A percentile compares a stretch with the other conserved stretches of the same genome.
These are phyloP conservation scores for Sphinx pinastri DNA, from an alignment of 2,888 invertebrate species.

Conservation along the genomic window DNA sequence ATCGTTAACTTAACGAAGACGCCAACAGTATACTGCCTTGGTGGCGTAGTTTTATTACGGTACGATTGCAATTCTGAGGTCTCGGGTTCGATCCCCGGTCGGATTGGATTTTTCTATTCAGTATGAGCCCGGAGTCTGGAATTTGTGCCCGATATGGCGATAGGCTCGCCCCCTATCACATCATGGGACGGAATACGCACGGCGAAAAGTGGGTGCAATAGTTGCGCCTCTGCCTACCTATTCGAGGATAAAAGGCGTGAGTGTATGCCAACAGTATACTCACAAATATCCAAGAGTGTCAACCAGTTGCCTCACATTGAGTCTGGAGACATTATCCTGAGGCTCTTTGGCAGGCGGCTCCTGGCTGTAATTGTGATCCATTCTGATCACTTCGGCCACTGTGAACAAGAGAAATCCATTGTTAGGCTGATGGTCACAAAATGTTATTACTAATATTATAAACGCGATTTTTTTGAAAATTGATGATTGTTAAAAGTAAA, in stretches of 20 bases:
- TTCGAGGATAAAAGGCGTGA: neutral
- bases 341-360: slow-evolving; percentile 54
- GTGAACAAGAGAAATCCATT: slow-evolving; percentile 36
- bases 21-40: too few species aligned
- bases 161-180: neutral
- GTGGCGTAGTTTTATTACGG: too few species aligned
- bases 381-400: slow-evolving; percentile 65
- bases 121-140: neutral
- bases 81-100: neutral
- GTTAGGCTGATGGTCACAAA: neutral
- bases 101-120: neutral
- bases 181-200: neutral
- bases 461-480: too few species aligned
- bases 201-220: neutral
- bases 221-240: neutral
- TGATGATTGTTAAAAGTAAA: too few species aligned
- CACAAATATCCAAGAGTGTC: slow-evolving; percentile 75
- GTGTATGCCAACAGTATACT: slow-evolving; percentile 43
- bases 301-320: slow-evolving; percentile 75
- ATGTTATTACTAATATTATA: too few species aligned
- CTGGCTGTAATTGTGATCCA: slow-evolving; percentile 74
- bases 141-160: neutral
- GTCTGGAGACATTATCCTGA: slow-evolving; percentile 60
- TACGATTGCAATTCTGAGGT: neutral
- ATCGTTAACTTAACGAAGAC: too few species aligned